A percentile compares a stretch with the other conserved stretches of the same genome.
These are phyloP conservation scores for Brachionus calyciflorus DNA, from an alignment of 1,140 invertebrate species.

Conservation along the genomic window DNA sequence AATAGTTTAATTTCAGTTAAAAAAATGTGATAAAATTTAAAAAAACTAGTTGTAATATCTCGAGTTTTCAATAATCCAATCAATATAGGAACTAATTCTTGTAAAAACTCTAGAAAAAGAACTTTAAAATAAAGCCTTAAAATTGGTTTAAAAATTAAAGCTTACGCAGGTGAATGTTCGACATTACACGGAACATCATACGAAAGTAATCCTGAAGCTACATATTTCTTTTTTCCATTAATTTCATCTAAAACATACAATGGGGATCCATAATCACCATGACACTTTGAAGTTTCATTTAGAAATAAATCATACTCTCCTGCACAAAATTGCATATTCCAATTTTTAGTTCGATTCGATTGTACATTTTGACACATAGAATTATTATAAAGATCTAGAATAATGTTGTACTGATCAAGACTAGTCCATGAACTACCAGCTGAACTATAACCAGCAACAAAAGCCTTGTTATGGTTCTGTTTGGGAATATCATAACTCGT, in stretches of 20 bases:
- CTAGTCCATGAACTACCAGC: neutral
- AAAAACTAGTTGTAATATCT: conserved; percentile 27
- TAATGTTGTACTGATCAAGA: neutral
- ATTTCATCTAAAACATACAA: neutral
- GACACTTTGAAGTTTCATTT: conserved; percentile 3
- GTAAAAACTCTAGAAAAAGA: conserved; percentile 1
- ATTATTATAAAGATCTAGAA: neutral
- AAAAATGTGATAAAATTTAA: too few relatives aligned
- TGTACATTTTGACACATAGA: conserved; percentile 22
- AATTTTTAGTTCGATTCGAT: neutral
- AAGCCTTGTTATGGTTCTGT: neutral
- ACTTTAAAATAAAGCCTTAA: neutral
- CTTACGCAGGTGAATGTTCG: conserved; percentile 11
- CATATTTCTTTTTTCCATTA: conserved; percentile 18
- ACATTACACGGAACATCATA: conserved; percentile 11
- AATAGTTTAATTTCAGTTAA: too few relatives aligned
- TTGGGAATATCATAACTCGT: neutral
- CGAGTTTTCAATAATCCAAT: neutral
- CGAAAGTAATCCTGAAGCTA: neutral
- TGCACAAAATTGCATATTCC: conserved; percentile 34
- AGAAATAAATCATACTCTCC: conserved; percentile 9
- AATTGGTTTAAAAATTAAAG: neutral
- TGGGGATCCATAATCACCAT: conserved; percentile 32
- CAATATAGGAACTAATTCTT: neutral
- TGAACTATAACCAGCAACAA: conserved; percentile 20